A percentile compares a stretch with the other conserved stretches of the same genome.
These are phyloP conservation scores for Diuraphis noxia DNA, from an alignment of 1,140 invertebrate genomes.

Conservation along the genomic window DNA sequence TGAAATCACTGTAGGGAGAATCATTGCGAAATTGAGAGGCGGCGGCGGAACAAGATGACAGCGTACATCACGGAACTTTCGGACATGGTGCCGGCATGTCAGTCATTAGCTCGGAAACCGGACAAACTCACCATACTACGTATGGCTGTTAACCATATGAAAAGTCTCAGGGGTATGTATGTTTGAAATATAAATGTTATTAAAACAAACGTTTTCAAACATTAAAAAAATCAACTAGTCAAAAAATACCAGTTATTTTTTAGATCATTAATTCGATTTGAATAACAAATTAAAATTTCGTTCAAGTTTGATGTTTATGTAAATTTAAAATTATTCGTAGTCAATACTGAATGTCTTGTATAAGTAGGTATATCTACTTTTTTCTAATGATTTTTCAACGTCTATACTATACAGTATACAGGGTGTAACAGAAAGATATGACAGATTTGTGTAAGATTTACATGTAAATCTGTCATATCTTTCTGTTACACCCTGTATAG, in stretches of 20 bases:
- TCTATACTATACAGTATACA: no score
- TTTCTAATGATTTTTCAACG: no score
- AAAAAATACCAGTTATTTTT: neutral
- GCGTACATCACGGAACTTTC: constrained; percentile 99
- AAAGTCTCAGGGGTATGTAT: constrained; percentile 83
- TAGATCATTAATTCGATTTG: neutral
- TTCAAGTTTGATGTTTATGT: neutral
- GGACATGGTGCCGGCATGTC: constrained; percentile 99
- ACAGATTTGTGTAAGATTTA: no score
- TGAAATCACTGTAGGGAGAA: constrained; percentile 83
- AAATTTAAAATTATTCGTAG: neutral
- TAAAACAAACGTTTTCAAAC: neutral
- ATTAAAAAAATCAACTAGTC: neutral
- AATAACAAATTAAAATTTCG: neutral
- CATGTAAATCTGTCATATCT: no score
- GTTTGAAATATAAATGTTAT: neutral
- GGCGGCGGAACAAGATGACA: constrained; percentile 99
- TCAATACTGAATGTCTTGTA: neutral
- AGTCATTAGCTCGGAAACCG: constrained; percentile 93
- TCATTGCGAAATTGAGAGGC: constrained; percentile 98
- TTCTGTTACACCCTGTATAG: no score
- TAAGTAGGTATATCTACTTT: no score
- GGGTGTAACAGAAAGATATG: no score
- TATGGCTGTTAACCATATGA: constrained; percentile 99
- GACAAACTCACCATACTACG: constrained; percentile 98